Conservation (phyloP, 1,140 invertebrate genomes). For the Drusus annulatus region DNA sequence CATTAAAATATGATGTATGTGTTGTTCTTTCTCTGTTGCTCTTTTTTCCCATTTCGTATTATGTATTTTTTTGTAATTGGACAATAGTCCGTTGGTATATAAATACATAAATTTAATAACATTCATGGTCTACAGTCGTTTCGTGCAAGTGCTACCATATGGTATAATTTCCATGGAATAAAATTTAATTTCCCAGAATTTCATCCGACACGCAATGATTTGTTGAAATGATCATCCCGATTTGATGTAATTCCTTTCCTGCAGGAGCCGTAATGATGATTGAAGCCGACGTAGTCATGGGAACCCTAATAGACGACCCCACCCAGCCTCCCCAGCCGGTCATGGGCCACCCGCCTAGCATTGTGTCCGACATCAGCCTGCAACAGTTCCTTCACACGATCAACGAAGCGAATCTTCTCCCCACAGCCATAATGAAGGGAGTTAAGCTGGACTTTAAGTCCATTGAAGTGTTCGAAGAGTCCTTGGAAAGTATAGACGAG, state of each 20-base stretch:
- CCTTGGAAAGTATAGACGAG: slow-evolving; percentile 73
- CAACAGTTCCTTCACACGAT: slow-evolving; percentile 80
- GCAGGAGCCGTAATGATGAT: slow-evolving; percentile 84
- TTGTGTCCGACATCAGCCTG: slow-evolving; percentile 82
- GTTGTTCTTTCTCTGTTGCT: no score
- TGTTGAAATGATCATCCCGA: not conserved
- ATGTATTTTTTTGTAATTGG: no score
- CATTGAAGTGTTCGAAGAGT: slow-evolving; percentile 81
- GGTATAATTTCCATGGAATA: not conserved
- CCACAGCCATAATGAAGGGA: slow-evolving; percentile 68
- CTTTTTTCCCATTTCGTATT: no score
- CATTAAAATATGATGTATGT: no score
- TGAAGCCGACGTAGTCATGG: slow-evolving; percentile 89
- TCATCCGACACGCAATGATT: slow-evolving; percentile 17
- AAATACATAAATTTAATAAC: no score
- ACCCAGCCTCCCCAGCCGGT: slow-evolving; percentile 75
- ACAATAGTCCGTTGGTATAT: no score
- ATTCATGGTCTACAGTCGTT: no score
- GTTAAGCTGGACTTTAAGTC: slow-evolving; percentile 93
- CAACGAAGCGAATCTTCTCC: slow-evolving; percentile 67
- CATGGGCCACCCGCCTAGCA: slow-evolving; percentile 88
- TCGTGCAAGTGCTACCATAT: no score
- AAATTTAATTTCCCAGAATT: slow-evolving; percentile 19
- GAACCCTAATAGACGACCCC: slow-evolving; percentile 70
- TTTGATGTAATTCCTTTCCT: slow-evolving; percentile 49